Evolutionary conservation across 2,888 invertebrate species (phyloP), one percentile per base, ranked within the genome.

Genomic region (Thera britannica): DNA sequence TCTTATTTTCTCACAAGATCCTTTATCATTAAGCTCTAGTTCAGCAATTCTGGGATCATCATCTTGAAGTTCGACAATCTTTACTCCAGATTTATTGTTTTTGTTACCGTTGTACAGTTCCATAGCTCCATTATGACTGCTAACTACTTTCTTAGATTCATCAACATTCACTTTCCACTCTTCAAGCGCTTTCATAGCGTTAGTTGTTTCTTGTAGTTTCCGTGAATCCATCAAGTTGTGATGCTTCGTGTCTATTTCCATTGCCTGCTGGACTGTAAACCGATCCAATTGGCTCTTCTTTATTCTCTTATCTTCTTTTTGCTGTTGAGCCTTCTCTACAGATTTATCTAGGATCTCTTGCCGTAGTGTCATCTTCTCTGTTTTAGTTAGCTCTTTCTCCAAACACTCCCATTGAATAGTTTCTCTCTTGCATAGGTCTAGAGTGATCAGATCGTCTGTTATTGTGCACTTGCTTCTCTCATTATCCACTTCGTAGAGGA

Each of bases 101-200:
- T 71, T 68, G 48, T 56, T 65, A 36, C 46, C 48, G n/a, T 58
- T 9, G 55, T 66, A 61, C 7, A 60, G 71, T 23, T 55, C 65
- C 5, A 66, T 67, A 52, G 41, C 55, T 58, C 23, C 61, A 61
- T 62, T 72, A 55, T 62, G 54, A 54, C n/a, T 44, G 52, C 2
- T 51, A 34, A 8, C 52, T 52, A 34, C 52, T 55, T 62, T 44
- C 65, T 78, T 67, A 72, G 79, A 75, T 59, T 72, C n/a, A 65
- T 69, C 35, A 1, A 79, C 73, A 54, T 81, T 80, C 3, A 79
- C 76, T 75, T 94, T 90, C 95, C 95, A 96, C 65, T 94, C 89
- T 79, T 96, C 95, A 54, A 97, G 86, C 72, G 96, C 95, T 0
- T 94, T 91, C 91, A 96, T 95, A 2, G 96, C 96, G 79, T 94